phyloP scores from a whole-genome alignment of 2,113 vertebrate species.

The Cyprinodon brontotheroides region DNA sequence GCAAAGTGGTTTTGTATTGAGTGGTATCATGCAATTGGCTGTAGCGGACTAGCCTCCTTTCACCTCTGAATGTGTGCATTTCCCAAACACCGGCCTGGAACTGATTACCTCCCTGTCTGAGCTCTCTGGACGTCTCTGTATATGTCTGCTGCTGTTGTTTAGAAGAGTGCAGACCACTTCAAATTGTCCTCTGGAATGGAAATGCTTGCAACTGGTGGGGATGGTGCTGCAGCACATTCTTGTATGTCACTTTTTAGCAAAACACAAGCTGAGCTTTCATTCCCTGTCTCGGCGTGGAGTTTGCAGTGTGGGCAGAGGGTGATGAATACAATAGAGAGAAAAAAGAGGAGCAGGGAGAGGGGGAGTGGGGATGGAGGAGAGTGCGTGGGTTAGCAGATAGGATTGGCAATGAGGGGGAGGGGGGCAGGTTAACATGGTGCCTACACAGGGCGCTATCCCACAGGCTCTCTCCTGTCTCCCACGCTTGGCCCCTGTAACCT shows the following conservation, averaged over 20 bases:
- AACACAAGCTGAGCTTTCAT: conserved; percentile 63
- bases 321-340: conserved; percentile 74
- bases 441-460: conserved; percentile 76
- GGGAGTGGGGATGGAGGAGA: conserved; percentile 69
- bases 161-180: conserved; percentile 57
- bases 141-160: conserved; percentile 69
- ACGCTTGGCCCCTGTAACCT: conserved; percentile 73
- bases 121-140: conserved; percentile 55
- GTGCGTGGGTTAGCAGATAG: conserved; percentile 74
- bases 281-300: conserved; percentile 65
- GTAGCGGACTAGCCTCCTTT: conserved; percentile 42
- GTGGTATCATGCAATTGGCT: conserved; percentile 12
- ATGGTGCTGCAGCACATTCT: conserved; percentile 55
- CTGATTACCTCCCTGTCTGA: conserved; percentile 66
- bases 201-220: conserved; percentile 53
- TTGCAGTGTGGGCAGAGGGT: conserved; percentile 76
- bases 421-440: conserved; percentile 73
- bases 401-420: conserved; percentile 65
- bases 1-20: background rate
- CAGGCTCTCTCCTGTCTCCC: conserved; percentile 74
- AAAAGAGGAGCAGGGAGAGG: conserved; percentile 67
- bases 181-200: conserved; percentile 63
- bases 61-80: conserved; percentile 64
- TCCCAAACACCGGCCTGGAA: conserved; percentile 69
- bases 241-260: conserved; percentile 72